Conservation (phyloP, 2,888 invertebrate species). For the Scaeva pyrastri region DNA sequence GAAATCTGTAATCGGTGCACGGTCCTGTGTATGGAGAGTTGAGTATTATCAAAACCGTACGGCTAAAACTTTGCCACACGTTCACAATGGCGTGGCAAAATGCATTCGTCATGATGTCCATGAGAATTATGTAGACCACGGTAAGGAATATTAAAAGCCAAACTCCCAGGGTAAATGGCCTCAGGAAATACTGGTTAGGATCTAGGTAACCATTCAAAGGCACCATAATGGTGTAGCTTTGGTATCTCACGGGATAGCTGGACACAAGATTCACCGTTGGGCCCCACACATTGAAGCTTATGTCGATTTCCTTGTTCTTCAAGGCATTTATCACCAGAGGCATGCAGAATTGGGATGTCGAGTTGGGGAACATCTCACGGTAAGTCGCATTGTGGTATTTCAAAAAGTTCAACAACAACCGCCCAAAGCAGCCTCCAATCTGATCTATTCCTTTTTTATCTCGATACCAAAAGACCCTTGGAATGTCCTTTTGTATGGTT, state of each 20-base stretch:
- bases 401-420: constrained; percentile 19
- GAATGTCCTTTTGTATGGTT: constrained; percentile 28
- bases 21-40: neutral
- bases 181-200: constrained; percentile 46
- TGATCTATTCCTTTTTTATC: neutral
- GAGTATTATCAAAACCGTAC: neutral
- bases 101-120: constrained; percentile 16
- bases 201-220: constrained; percentile 43
- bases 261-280: neutral
- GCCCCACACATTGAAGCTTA: constrained; percentile 10
- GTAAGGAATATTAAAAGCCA: constrained; percentile 40
- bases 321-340: constrained; percentile 27
- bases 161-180: constrained; percentile 32
- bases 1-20: constrained; percentile 43
- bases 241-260: constrained; percentile 25
- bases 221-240: constrained; percentile 20
- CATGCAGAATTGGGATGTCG: neutral
- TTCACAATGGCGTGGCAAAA: too few species aligned
- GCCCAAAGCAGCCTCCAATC: constrained; percentile 28
- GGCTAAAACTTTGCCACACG: constrained; percentile 25
- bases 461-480: constrained; percentile 25
- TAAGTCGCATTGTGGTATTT: constrained; percentile 38
- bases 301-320: neutral
- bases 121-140: constrained; percentile 9
- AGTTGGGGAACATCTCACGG: constrained; percentile 6